Conservation (phyloP, 2,113 vertebrate species). For the Nymphicus hollandicus region DNA sequence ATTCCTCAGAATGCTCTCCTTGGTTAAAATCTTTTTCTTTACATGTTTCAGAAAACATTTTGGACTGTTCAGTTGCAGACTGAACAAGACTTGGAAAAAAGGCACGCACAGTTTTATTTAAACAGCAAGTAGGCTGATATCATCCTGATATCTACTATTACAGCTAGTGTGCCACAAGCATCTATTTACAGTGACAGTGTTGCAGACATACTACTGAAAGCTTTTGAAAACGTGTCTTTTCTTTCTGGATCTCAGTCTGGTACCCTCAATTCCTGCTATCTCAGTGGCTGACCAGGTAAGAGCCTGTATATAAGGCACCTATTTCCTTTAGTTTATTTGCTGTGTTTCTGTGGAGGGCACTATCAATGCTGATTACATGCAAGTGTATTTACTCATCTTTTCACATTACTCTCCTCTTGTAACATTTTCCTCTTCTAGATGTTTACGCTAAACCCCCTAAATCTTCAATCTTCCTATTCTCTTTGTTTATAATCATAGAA, state of each 20-base stretch:
- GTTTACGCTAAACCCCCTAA: background rate
- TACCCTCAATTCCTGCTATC: background rate
- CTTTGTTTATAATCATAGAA: background rate
- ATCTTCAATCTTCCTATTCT: background rate
- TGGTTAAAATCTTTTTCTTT: background rate
- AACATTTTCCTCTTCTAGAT: background rate
- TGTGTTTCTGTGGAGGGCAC: background rate
- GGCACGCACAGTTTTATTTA: background rate
- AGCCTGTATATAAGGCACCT: background rate
- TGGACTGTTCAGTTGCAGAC: background rate
- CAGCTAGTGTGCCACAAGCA: background rate
- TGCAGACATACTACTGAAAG: background rate
- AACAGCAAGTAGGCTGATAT: background rate
- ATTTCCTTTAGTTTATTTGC: background rate
- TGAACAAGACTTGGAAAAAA: background rate
- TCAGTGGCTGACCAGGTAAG: background rate
- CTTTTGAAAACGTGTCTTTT: background rate
- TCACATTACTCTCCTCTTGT: background rate
- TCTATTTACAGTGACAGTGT: background rate
- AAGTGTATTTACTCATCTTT: background rate
- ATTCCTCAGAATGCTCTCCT: background rate
- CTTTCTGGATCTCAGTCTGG: background rate
- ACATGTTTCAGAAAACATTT: background rate
- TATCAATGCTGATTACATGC: background rate
- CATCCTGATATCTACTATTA: background rate